Evolutionary conservation across 2,113 vertebrate species (phyloP).

Genomic region (Dolichotis patagonum): DNA sequence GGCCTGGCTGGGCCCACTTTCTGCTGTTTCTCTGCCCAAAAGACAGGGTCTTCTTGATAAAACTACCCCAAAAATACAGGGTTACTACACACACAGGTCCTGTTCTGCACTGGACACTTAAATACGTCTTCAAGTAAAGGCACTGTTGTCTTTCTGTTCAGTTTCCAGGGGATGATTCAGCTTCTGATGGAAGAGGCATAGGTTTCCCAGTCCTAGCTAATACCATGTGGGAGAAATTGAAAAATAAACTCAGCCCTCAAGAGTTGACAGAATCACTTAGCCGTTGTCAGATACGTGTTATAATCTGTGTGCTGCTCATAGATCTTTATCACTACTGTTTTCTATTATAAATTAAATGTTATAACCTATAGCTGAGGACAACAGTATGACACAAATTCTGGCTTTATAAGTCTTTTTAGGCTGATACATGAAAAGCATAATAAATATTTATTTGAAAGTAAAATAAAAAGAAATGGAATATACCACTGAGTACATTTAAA

Average conservation of each 20-base stretch:
- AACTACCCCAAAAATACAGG: neutral
- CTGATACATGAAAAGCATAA: neutral
- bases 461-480: neutral
- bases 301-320: neutral
- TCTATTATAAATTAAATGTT: neutral
- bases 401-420: neutral
- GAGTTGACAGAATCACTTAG: neutral
- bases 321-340: neutral
- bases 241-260: neutral
- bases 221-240: neutral
- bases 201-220: neutral
- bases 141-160: neutral
- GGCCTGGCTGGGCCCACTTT: neutral
- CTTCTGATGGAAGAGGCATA: neutral
- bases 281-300: neutral
- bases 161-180: neutral
- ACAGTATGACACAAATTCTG: neutral
- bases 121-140: neutral
- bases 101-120: neutral
- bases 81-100: neutral
- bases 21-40: neutral
- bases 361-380: neutral
- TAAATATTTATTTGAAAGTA: neutral
- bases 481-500: neutral
- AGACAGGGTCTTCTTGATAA: neutral